Evolutionary conservation across 2,113 vertebrate species (phyloP).

Genomic region (Ptychochromis oligacanthus): DNA sequence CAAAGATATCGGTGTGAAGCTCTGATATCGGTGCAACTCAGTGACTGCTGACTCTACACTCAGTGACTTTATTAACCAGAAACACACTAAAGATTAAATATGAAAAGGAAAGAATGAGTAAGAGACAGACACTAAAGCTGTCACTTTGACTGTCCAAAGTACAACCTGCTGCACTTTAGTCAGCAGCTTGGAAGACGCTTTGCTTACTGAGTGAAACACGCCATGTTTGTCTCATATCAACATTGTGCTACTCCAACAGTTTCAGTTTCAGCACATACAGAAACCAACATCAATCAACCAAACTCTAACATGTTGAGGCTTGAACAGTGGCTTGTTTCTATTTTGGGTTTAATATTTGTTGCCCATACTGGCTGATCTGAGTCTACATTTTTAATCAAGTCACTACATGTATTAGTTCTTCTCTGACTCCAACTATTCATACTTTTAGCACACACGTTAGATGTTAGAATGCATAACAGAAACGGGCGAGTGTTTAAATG

Average conservation of each 20-base stretch:
- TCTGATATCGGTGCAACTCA: not conserved
- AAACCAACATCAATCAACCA: not conserved
- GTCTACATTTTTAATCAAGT: not conserved
- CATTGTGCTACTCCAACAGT: not conserved
- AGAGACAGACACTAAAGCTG: not conserved
- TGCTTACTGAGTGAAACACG: not conserved
- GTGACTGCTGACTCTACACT: not conserved
- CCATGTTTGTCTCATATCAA: not conserved
- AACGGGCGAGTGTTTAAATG: not conserved
- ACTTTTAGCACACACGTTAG: not conserved
- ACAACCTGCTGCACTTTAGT: not conserved
- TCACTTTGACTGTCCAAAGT: not conserved
- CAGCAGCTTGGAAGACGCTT: not conserved
- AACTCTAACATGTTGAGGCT: not conserved
- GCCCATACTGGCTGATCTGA: not conserved
- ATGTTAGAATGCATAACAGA: not conserved
- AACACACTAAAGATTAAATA: not conserved
- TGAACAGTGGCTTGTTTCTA: not conserved
- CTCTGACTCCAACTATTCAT: not conserved
- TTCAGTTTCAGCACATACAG: not conserved
- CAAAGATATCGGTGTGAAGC: too few relatives aligned
- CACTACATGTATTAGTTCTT: not conserved
- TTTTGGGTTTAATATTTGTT: not conserved
- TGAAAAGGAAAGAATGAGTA: not conserved
- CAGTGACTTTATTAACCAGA: not conserved